Percentiles rank a stretch among this genome's conserved stretches.
Conservation (phyloP, 2,113 vertebrate genomes). For the Alethe diademata region DNA sequence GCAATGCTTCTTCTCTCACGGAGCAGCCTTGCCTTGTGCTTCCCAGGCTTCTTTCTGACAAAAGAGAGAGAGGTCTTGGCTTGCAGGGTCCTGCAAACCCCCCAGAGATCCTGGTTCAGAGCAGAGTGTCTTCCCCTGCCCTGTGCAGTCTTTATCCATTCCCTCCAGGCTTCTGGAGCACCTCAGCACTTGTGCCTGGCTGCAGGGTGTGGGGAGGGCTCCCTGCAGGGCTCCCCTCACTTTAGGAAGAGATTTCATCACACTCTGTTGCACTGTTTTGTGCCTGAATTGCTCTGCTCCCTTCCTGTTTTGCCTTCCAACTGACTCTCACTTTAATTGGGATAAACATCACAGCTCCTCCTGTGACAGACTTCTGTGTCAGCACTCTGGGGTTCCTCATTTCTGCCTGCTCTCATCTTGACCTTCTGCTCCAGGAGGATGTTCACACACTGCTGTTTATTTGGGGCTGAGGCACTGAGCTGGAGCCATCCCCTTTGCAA, state of each 20-base stretch:
- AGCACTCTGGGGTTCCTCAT: not conserved
- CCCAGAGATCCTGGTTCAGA: not conserved
- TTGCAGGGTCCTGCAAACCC: not conserved
- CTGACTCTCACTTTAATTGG: not conserved
- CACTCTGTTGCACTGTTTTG: not conserved
- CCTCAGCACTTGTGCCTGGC: fast-evolving
- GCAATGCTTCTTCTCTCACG: too few species aligned
- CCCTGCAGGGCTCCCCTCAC: fast-evolving
- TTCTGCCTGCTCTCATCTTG: not conserved
- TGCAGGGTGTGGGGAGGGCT: not conserved
- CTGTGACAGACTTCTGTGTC: not conserved
- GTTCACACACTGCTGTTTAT: not conserved
- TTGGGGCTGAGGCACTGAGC: not conserved
- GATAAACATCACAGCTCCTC: not conserved
- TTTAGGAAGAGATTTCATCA: not conserved
- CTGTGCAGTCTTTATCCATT: not conserved
- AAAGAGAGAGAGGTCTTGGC: not conserved
- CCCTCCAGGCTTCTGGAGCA: not conserved
- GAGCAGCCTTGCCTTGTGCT: not conserved
- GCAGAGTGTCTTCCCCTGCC: not conserved
- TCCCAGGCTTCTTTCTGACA: fast-evolving
- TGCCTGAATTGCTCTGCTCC: not conserved
- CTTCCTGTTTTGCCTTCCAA: not conserved
- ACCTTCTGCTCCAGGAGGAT: not conserved
- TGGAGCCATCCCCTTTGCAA: not conserved